Base-by-base conservation (phyloP, 2,113 vertebrate genomes). In the Rana temporaria region DNA sequence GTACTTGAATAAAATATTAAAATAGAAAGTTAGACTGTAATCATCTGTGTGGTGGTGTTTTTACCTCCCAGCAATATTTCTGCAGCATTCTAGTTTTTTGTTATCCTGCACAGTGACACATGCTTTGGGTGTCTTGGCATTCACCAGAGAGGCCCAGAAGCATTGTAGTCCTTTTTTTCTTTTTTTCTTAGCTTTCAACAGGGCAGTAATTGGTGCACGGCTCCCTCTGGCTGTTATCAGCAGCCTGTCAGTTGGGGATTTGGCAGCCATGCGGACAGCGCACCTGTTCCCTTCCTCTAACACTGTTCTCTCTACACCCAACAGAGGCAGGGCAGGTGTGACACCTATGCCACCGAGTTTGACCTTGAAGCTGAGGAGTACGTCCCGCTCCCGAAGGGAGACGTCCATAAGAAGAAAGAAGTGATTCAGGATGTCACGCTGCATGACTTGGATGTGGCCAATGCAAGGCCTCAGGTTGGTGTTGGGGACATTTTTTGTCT, bases 351-450 rank as follows among this genome's bases (percentile, higher is more conserved):
- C 81, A 99, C 98, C 0, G 98, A 99, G 90, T 99, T 99, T 64
- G 98, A 99, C 92, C 96, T 99, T 89, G 98, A 99, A 90, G 98
- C 98, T 0, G 98, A 99, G 88, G 98, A 99, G 84, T 99, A 99
- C 0, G 98, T 99, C 57, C 98, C 98, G 0, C 91, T 99, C 86
- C 98, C 98, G 53, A 99, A 99, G 90, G 98, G 98, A 1, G 98
- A 99, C 7, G 98, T 99, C 71, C 98, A 99, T 92, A 99, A 99
- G 90, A 99, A 99, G 92, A 99, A 99, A 88, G 98, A 99, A 89
- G 98, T 99, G 81, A 98, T 99, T 84, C 98, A 99, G 90, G 98
- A 99, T 42, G 97, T 99, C 85, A 99, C 98, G 15, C 89, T 99
- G 85, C 98, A 99, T 7, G 98, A 99, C 88, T 90, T 99, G 89